Conservation (phyloP, 2,888 invertebrate genomes). For the Podotricha telesiphe region DNA sequence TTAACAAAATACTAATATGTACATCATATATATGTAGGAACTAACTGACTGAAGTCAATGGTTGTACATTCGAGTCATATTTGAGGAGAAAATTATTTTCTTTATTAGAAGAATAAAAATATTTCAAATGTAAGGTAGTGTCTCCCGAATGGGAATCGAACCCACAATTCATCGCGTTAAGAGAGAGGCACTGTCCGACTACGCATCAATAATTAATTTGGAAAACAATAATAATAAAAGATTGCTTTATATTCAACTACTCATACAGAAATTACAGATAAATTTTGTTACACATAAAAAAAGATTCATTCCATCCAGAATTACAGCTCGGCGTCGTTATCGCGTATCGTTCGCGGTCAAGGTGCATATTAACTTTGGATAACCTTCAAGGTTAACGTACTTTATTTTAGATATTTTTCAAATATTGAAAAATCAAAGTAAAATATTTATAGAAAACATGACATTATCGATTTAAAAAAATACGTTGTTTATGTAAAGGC, state of each 20-base stretch:
- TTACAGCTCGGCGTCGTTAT: conserved; percentile 24
- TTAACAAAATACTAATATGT: too few relatives aligned
- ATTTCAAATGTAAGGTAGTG: too few relatives aligned
- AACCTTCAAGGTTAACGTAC: conserved; percentile 35
- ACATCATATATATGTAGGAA: too few relatives aligned
- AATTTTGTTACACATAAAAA: conserved; percentile 10
- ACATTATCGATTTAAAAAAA: background rate
- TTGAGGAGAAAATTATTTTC: too few relatives aligned
- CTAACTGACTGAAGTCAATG: too few relatives aligned
- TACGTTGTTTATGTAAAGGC: too few relatives aligned
- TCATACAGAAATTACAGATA: conserved; percentile 14
- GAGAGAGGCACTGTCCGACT: too few relatives aligned
- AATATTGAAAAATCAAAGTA: background rate
- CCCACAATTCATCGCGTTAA: too few relatives aligned
- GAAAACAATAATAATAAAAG: background rate
- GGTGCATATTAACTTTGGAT: conserved; percentile 46
- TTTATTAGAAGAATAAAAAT: too few relatives aligned
- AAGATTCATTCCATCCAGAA: conserved; percentile 33
- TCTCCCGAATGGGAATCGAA: too few relatives aligned
- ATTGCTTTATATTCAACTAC: background rate
- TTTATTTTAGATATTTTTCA: conserved; percentile 3
- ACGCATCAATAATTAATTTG: background rate
- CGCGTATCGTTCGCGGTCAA: conserved; percentile 49
- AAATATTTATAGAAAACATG: background rate
- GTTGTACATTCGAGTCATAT: too few relatives aligned